phyloP scores from a whole-genome alignment of 2,888 invertebrate genomes.

The Teinopalpus imperialis region DNA sequence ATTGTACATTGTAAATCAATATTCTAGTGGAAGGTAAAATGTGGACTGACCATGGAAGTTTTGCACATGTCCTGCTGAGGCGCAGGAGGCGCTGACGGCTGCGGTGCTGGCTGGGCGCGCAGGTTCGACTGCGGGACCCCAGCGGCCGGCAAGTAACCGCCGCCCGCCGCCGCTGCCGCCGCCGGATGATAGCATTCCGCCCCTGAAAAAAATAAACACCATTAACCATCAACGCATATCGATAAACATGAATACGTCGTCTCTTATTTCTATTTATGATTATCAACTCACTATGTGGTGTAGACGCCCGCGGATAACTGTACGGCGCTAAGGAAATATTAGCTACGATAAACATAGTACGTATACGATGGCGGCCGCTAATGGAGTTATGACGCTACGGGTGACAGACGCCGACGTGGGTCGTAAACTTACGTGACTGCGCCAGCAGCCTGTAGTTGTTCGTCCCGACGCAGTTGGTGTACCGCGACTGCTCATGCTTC shows the following conservation, averaged over 20 bases:
- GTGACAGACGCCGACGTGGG: too few species aligned
- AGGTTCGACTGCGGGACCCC: conserved; percentile 54
- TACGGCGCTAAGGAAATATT: conserved; percentile 57
- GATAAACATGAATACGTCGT: too few species aligned
- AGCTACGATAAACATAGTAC: too few species aligned
- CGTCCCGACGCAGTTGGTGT: conserved; percentile 58
- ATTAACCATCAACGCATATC: background rate
- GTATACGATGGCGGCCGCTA: too few species aligned
- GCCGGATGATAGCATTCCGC: conserved; percentile 71
- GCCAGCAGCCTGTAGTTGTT: conserved; percentile 64
- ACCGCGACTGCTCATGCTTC: conserved; percentile 64
- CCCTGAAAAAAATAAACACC: conserved; percentile 53
- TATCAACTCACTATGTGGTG: conserved; percentile 77
- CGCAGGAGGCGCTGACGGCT: conserved; percentile 47
- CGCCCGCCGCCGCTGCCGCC: conserved; percentile 54
- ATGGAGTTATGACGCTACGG: too few species aligned
- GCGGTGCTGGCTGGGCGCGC: conserved; percentile 50
- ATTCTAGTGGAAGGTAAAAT: too few species aligned
- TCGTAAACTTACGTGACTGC: conserved; percentile 63
- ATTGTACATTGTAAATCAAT: too few species aligned
- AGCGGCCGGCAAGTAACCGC: conserved; percentile 62
- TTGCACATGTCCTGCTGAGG: conserved; percentile 71
- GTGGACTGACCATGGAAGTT: conserved; percentile 63
- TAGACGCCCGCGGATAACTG: conserved; percentile 78
- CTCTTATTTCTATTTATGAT: too few species aligned